phyloP scores from a whole-genome alignment of 2,113 vertebrate genomes.

The Dasyornis broadbenti region DNA sequence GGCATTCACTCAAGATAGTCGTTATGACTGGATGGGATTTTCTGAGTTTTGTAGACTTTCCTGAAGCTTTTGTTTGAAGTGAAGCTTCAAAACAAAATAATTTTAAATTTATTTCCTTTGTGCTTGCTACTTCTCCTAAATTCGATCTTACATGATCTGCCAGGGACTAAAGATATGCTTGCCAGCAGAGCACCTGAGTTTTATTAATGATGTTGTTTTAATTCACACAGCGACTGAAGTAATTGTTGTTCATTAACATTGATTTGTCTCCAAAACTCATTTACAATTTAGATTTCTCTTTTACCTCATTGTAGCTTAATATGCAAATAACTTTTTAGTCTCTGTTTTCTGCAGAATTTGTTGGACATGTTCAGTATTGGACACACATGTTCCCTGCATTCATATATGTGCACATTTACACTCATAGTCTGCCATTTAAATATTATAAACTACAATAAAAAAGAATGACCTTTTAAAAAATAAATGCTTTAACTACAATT shows the following conservation, averaged over 20 bases:
- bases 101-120: constrained; percentile 57
- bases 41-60: constrained; percentile 61
- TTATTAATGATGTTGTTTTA: constrained; percentile 64
- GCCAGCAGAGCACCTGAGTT: constrained; percentile 34
- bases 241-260: constrained; percentile 66
- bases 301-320: not conserved
- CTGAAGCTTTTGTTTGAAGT: constrained; percentile 78
- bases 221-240: constrained; percentile 51
- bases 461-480: constrained; percentile 30
- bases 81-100: constrained; percentile 53
- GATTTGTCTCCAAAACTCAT: constrained; percentile 47
- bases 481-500: constrained; percentile 47
- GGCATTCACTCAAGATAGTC: constrained; percentile 78
- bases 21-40: constrained; percentile 70
- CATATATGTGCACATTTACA: not conserved
- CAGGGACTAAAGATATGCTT: constrained; percentile 21
- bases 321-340: constrained; percentile 10
- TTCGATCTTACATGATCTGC: constrained; percentile 28
- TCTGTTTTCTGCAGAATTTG: not conserved
- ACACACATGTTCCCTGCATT: not conserved
- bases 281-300: constrained; percentile 62
- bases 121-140: constrained; percentile 33
- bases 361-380: not conserved
- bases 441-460: constrained; percentile 10
- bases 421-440: not conserved